Evolutionary conservation across 2,888 invertebrate species (phyloP).

Genomic region (Cactoblastis cactorum): DNA sequence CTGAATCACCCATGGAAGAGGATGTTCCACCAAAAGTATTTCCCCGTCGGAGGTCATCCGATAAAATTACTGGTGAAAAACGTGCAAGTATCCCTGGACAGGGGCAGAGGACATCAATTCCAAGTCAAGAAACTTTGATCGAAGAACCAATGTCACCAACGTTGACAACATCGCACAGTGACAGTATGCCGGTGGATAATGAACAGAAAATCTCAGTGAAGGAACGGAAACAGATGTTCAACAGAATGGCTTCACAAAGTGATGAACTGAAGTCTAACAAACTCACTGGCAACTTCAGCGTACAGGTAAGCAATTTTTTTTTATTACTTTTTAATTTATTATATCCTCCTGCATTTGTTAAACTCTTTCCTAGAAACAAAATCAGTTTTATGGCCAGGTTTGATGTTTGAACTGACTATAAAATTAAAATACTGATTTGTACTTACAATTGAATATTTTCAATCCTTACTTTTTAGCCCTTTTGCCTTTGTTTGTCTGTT

Average conservation of each 20-base stretch:
- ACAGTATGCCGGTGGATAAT: constrained; percentile 62
- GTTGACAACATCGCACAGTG: constrained; percentile 56
- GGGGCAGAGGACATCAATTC: constrained; percentile 38
- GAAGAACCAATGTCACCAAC: constrained; percentile 36
- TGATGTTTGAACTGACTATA: too few relatives aligned
- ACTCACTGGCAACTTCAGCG: constrained; percentile 51
- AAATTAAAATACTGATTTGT: too few relatives aligned
- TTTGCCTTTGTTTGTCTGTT: too few relatives aligned
- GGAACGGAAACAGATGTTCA: constrained; percentile 95
- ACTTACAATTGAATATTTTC: too few relatives aligned
- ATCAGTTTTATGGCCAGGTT: too few relatives aligned
- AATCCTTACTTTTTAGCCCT: too few relatives aligned
- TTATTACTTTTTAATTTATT: too few relatives aligned
- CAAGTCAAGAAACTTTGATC: constrained; percentile 37
- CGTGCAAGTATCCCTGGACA: constrained; percentile 33
- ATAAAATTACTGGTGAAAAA: constrained; percentile 46
- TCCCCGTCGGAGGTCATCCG: constrained; percentile 55
- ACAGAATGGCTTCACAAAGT: constrained; percentile 92
- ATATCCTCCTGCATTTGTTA: too few relatives aligned
- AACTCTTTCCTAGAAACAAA: too few relatives aligned
- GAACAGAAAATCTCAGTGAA: constrained; percentile 91
- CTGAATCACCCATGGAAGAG: constrained; percentile 39
- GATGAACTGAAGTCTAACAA: constrained; percentile 78
- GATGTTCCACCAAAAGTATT: constrained; percentile 55
- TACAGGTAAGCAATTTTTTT: constrained; percentile 83